Base-by-base conservation (phyloP, 2,888 invertebrate species). In the Papilio gigon region DNA sequence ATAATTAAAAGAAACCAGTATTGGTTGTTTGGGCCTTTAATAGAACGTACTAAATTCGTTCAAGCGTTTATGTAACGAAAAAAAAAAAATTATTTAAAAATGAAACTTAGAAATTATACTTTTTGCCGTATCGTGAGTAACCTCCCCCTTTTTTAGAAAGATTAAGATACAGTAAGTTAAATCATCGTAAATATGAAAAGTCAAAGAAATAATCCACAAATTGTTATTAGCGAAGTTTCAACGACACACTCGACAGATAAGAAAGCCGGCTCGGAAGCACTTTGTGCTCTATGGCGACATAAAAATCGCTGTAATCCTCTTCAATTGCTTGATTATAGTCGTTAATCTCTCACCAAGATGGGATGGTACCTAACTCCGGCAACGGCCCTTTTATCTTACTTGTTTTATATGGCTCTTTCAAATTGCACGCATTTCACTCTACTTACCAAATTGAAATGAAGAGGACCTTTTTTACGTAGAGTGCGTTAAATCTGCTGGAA, bases 251-350 rank as follows among this genome's bases (percentile, higher is more conserved):
- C 84, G 85, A 87, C 85, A 83, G 84, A 86, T 87, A 80, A 73
- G 74, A 72, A 74, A 72, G 75, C 71, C 72, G 72, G 62, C 71
- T 59, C 12, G 20, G 27, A 33, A 67, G 37, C 50, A 60, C 60
- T 40, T 50, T 50, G 59, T 65, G 67, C 67, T 71, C 72, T 70
- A 67, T 69, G 67, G 74, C 70, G 80, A 85, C 84, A 87, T 88
- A 89, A 90, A 89, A 90, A 89, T 87, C 84, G 84, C 82, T 84
- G 86, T 88, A 89, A 89, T 90, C 87, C 86, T 76, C 83, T 77
- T 80, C 88, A 89, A 90, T 89, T 86, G 88, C 89, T 88, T 88
- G 88, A 90, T 90, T 89, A 88, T 88, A 76, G 87, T 84, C 86
- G 85, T 89, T 90, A 89, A 90, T 90, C 89, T 88, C 83, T 80